A percentile compares a stretch with the other conserved stretches of the same genome.
Conservation (phyloP, 1,140 invertebrate species). For the Pollicipes pollicipes region DNA sequence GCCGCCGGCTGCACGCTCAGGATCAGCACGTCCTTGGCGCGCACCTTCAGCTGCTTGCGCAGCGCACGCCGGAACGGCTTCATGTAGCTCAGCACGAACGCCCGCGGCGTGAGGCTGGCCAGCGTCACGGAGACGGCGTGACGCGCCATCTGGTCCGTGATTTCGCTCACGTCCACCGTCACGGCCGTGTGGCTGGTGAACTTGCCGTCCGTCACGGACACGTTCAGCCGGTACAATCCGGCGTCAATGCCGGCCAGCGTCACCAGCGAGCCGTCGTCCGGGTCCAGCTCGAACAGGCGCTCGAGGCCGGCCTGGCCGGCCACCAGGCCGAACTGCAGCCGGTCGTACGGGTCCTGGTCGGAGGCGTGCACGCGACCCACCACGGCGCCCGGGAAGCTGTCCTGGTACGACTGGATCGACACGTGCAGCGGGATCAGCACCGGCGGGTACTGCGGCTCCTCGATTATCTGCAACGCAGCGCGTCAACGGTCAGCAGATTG, state of each 20-base stretch:
- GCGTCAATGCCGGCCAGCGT: conserved; percentile 65
- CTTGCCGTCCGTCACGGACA: conserved; percentile 39
- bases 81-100: conserved; percentile 67
- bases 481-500: too few species aligned
- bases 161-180: conserved; percentile 57
- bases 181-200: conserved; percentile 37
- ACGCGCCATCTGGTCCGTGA: conserved; percentile 71
- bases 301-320: conserved; percentile 25
- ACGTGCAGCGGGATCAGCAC: conserved; percentile 70
- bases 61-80: conserved; percentile 65
- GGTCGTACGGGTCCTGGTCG: conserved; percentile 84
- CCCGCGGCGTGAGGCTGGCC: conserved; percentile 51
- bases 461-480: too few species aligned
- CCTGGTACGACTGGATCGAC: conserved; percentile 68
- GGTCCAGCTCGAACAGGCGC: conserved; percentile 60
- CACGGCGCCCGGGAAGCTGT: conserved; percentile 79
- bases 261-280: conserved; percentile 53
- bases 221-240: conserved; percentile 54
- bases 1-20: conserved; percentile 53
- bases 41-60: conserved; percentile 33
- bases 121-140: conserved; percentile 51
- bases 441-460: conserved; percentile 67
- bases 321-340: conserved; percentile 52
- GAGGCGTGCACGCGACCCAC: conserved; percentile 71
- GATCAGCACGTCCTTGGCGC: conserved; percentile 32